phyloP scores from a whole-genome alignment of 2,888 invertebrate species.

The Sinotaia quadrata region DNA sequence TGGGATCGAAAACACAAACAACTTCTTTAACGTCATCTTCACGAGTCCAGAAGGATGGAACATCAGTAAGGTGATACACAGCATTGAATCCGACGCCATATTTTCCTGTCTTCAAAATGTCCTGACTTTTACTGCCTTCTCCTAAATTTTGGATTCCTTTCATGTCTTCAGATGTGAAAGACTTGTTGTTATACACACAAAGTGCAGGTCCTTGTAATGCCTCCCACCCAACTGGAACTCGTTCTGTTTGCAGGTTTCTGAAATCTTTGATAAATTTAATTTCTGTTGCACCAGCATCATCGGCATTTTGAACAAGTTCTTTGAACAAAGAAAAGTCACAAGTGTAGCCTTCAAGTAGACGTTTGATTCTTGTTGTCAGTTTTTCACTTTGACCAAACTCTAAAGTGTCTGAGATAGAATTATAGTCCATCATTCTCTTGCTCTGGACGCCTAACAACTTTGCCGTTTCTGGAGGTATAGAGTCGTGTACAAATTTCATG shows the following conservation, averaged over 20 bases:
- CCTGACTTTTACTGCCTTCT: not conserved
- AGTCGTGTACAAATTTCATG: slow-evolving; percentile 37
- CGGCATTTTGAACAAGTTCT: slow-evolving; percentile 1
- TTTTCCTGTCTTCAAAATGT: not conserved
- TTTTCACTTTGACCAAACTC: slow-evolving; percentile 31
- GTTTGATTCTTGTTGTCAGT: slow-evolving; percentile 1
- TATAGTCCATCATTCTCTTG: slow-evolving; percentile 25
- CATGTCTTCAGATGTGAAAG: not conserved
- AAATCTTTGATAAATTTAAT: slow-evolving; percentile 8
- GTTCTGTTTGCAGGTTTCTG: not conserved
- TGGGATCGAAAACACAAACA: slow-evolving; percentile 56
- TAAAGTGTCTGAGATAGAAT: slow-evolving; percentile 19
- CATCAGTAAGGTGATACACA: slow-evolving; percentile 11
- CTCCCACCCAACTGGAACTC: not conserved
- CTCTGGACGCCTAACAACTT: slow-evolving; percentile 43
- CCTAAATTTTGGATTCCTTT: not conserved
- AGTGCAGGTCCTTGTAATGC: not conserved
- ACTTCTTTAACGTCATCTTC: slow-evolving; percentile 41
- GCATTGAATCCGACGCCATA: slow-evolving; percentile 8
- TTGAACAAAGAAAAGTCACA: not conserved
- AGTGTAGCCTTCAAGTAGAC: slow-evolving; percentile 6
- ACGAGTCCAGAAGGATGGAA: not conserved
- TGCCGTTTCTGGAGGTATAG: slow-evolving; percentile 47
- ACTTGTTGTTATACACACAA: slow-evolving; percentile 6
- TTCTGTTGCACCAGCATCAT: slow-evolving; percentile 5